Percentiles rank a stretch among this genome's conserved stretches.
Conservation (phyloP, 2,888 invertebrate genomes). For the Chirona hameri region DNA sequence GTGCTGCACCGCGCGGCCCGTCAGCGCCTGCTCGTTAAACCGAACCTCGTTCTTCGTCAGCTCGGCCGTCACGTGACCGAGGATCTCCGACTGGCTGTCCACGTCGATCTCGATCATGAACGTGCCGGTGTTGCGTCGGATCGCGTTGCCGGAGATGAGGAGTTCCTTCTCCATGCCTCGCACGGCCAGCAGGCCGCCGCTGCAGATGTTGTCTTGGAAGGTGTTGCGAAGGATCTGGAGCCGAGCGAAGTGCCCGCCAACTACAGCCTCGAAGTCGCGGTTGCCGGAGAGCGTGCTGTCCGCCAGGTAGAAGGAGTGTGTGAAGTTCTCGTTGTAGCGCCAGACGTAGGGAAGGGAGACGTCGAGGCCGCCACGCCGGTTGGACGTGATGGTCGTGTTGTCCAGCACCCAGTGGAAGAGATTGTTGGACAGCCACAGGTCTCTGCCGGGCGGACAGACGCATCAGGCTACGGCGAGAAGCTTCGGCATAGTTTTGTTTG, state of each 20-base stretch:
- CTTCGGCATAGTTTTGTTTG: too few relatives aligned
- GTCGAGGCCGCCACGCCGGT: conserved; percentile 79
- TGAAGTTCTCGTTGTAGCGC: conserved; percentile 91
- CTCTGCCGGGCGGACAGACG: conserved; percentile 54
- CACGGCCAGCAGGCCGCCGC: conserved; percentile 70
- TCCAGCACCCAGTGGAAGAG: conserved; percentile 91
- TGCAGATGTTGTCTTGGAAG: conserved; percentile 81
- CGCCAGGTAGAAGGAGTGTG: conserved; percentile 80
- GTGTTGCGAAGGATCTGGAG: conserved; percentile 80
- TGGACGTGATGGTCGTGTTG: conserved; percentile 80
- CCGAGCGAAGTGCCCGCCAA: conserved; percentile 91
- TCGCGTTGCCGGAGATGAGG: conserved; percentile 72
- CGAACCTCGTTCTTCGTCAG: conserved; percentile 74
- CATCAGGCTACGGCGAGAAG: neutral
- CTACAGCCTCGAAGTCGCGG: conserved; percentile 71
- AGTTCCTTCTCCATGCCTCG: conserved; percentile 96
- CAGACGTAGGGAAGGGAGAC: conserved; percentile 88
- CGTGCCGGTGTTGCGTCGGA: conserved; percentile 72
- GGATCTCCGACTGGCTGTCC: conserved; percentile 88
- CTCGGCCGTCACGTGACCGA: conserved; percentile 75
- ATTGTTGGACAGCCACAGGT: conserved; percentile 93
- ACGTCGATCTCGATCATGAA: conserved; percentile 83
- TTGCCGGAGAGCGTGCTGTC: conserved; percentile 87
- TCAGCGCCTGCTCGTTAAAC: conserved; percentile 53
- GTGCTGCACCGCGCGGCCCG: conserved; percentile 38